Percentiles rank a stretch among this genome's conserved stretches.
These are phyloP conservation scores for Cepaea hortensis DNA, from an alignment of 2,888 invertebrate species.

Conservation along the genomic window DNA sequence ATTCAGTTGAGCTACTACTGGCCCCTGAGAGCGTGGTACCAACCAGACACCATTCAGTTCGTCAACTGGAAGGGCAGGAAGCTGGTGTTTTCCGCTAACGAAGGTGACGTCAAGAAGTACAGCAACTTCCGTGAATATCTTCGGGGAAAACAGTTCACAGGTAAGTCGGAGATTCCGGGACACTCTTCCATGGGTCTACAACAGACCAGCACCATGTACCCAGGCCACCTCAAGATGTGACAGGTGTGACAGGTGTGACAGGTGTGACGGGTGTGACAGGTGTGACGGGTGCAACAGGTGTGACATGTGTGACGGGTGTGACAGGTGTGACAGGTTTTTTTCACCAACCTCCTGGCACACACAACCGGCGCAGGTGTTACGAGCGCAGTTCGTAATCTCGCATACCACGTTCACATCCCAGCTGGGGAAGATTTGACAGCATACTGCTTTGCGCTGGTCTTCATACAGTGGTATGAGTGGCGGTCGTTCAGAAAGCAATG, in stretches of 20 bases:
- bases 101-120: slow-evolving; percentile 65
- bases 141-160: slow-evolving; percentile 14
- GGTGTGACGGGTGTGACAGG: neutral
- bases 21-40: slow-evolving; percentile 65
- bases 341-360: neutral
- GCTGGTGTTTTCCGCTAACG: slow-evolving; percentile 64
- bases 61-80: slow-evolving; percentile 52
- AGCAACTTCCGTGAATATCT: slow-evolving; percentile 18
- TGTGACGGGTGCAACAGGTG: no score
- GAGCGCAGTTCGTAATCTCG: neutral
- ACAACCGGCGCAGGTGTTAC: neutral
- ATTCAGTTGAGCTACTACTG: slow-evolving; percentile 58
- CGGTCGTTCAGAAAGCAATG: no score
- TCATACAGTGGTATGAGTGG: no score
- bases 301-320: no score
- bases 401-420: no score
- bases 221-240: neutral
- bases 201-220: no score
- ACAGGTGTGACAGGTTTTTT: neutral
- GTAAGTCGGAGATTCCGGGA: neutral
- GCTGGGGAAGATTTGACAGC: no score
- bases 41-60: slow-evolving; percentile 61
- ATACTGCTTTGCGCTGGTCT: no score
- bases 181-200: neutral
- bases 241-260: neutral